Evolutionary conservation across 30 jellyfish, hydroid and myxozoan species (phyloP).

Genomic region (Chironex yamaguchii): DNA sequence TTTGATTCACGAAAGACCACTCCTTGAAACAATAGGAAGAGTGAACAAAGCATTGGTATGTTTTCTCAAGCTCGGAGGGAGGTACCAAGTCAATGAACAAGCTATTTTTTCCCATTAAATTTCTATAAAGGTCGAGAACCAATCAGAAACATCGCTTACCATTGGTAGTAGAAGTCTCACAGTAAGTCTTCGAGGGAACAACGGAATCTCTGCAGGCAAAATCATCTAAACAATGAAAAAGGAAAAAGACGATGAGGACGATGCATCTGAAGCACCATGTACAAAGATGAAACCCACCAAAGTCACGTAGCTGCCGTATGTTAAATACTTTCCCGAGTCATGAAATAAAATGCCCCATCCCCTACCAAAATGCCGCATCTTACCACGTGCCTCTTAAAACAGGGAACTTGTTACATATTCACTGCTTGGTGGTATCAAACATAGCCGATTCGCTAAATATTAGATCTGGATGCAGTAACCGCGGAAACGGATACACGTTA

Average conservation of each 20-base stretch:
- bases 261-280: too few species aligned
- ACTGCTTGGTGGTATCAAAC: too few species aligned
- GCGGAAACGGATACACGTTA: too few species aligned
- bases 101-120: not conserved
- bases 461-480: too few species aligned
- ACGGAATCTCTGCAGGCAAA: conserved; percentile 91
- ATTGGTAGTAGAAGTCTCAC: conserved; percentile 41
- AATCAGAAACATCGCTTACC: not conserved
- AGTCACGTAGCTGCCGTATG: too few species aligned
- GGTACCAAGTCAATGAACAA: not conserved
- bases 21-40: not conserved
- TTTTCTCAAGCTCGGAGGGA: not conserved
- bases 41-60: not conserved
- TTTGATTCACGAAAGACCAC: not conserved
- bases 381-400: too few species aligned
- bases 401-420: too few species aligned
- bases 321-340: too few species aligned
- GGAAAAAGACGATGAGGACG: conserved; percentile 48
- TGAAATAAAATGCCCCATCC: too few species aligned
- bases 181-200: conserved; percentile 89
- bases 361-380: too few species aligned
- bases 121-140: not conserved
- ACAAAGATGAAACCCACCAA: too few species aligned
- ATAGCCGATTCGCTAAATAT: too few species aligned
- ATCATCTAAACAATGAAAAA: conserved; percentile 1